Evolutionary conservation across 2,888 invertebrate genomes (phyloP), one percentile per base, ranked within the genome.

Genomic region (Aspidiotus rigidus): DNA sequence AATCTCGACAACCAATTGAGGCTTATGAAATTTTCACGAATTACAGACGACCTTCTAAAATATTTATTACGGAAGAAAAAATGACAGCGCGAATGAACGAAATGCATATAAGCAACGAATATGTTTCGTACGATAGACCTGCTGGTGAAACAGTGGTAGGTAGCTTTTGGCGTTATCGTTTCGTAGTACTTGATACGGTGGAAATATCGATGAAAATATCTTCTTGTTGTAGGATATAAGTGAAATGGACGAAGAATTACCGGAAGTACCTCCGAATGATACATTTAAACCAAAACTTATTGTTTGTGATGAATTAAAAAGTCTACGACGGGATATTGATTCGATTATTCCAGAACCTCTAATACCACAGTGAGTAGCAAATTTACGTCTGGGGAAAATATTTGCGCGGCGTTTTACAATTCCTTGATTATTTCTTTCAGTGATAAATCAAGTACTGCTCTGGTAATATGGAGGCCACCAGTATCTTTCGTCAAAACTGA

Each of bases 401-500:
- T 49, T n/a, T 13, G n/a, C 49, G 49, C n/a, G 49, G n/a, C 1
- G 49, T 49, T 49, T 49, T n/a, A 49, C 28, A 39, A 7, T 16
- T 59, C 28, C 7, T 3, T 59, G 59, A 28, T 28, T 42, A 41
- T 62, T 10, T 62, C 42, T 67, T 59, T 28, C 74, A 85, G 83
- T 74, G 85, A 87, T 74, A 84, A 86, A 76, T 89, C 89, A 0
- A 86, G 86, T 75, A 89, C 88, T 79, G 90, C 90, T 7, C 77
- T 90, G 72, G 88, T 90, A 2, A 82, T 90, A 11, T 90, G 90
- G 90, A 85, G 87, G 76, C 90, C 90, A 0, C 90, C 90, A 0
- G 49, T 59, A 44, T 60, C 67, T 7, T 67, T 60, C 49, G 39
- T 67, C 8, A 67, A 60, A 40, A 60, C 53, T 15, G 42, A 60